Base-by-base conservation (phyloP, 2,113 vertebrate species). In the Craseonycteris thonglongyai region DNA sequence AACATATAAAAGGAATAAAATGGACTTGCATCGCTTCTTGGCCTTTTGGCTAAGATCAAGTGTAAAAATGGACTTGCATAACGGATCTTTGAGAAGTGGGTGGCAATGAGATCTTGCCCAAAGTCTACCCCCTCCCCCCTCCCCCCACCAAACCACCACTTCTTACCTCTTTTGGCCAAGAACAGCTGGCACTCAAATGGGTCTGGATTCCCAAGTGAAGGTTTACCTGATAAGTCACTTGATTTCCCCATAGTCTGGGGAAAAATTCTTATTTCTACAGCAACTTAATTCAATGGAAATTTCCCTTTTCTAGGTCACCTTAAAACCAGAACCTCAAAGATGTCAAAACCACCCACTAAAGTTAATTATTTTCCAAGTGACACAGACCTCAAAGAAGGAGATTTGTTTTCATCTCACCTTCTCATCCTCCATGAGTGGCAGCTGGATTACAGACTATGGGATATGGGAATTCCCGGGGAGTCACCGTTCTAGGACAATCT, bases 311-410 rank as follows among this genome's bases (percentile, higher is more conserved):
- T 80, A 40, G 54, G 42, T 88, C 28, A 56, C 49, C 58, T 91
- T 69, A 69, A 71, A 89, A 75, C 14, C 65, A 87, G 71, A n/a
- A 83, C 93, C 90, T 66, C 69, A 22, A 96, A 94, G 69, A 87
- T 71, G 80, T 95, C 72, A 91, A 93, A 88, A 66, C 69, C 59
- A 93, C 83, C 75, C 30, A 30, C 35, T 91, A 38, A 75, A 82
- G 51, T 78, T 74, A 86, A 91, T 92, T 95, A 74, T 90, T 94
- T 96, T 91, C 95, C 80, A 69, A 61, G 82, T 38, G 88, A 88
- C 89, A 26, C 14, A 88, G 56, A 79, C 56, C 91, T 87, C 83
- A 80, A 40, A 71, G 86, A 66, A 82, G 54, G 16, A 85, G 81
- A 61, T 59, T 47, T 88, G 80, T 75, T 89, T 86, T 88, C 75